These are phyloP conservation scores for Horisme vitalbata DNA, from an alignment of 2,888 invertebrate genomes.

Conservation along the genomic window DNA sequence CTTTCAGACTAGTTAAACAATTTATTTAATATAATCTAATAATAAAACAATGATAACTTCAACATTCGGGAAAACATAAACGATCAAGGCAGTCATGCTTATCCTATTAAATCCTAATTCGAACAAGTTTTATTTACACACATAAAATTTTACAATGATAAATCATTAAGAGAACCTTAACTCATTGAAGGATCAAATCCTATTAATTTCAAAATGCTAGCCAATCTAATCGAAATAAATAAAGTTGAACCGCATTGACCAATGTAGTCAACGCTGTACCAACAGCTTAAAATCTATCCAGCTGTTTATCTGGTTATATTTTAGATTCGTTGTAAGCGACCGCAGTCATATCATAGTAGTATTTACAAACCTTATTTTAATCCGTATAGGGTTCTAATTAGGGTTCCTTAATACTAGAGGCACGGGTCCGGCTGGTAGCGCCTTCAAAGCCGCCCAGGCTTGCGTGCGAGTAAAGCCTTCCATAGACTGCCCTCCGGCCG, in stretches of 20 bases:
- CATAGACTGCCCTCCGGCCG: conserved; percentile 91
- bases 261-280: background rate
- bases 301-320: conserved; percentile 7
- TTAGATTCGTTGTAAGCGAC: conserved; percentile 9
- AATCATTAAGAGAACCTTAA: background rate
- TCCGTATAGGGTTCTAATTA: conserved; percentile 25
- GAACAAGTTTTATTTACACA: conserved; percentile 19
- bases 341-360: conserved; percentile 14
- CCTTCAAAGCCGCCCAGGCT: conserved; percentile 96
- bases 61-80: conserved; percentile 52
- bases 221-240: conserved; percentile 21
- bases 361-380: conserved; percentile 15
- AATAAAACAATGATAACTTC: conserved; percentile 29
- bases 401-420: conserved; percentile 80
- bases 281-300: conserved; percentile 7
- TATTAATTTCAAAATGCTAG: conserved; percentile 8
- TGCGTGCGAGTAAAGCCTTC: conserved; percentile 94
- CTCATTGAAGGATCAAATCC: conserved; percentile 18
- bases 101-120: conserved; percentile 16
- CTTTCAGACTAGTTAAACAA: conserved; percentile 56
- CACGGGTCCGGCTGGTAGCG: conserved; percentile 92
- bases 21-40: conserved; percentile 28
- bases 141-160: background rate
- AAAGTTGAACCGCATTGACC: conserved; percentile 4
- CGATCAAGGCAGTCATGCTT: conserved; percentile 53